Evolutionary conservation across 2,113 vertebrate genomes (phyloP).

Genomic region (Periophthalmodon schlosseri): DNA sequence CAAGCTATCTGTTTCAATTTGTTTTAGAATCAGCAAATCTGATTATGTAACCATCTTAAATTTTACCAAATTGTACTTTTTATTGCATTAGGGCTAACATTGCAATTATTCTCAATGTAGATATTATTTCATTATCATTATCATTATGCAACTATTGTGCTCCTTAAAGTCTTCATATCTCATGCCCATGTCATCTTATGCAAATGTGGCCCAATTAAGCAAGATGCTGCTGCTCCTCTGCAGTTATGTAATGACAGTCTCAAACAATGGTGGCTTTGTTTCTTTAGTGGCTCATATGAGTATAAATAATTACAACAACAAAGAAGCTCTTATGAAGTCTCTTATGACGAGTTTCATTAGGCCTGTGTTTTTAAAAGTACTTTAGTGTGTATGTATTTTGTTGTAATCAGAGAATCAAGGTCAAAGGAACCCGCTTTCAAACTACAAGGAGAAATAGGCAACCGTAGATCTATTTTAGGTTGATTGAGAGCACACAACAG

Average conservation of each 20-base stretch:
- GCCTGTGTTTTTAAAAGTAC: background rate
- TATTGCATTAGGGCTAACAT: background rate
- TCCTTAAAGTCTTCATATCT: background rate
- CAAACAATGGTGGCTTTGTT: conserved; percentile 1
- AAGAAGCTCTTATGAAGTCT: conserved; percentile 10
- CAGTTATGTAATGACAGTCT: conserved; percentile 8
- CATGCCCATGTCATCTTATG: conserved; percentile 6
- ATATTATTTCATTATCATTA: background rate
- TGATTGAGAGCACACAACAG: too few relatives aligned
- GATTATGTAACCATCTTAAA: too few relatives aligned
- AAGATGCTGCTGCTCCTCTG: background rate
- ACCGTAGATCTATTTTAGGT: too few relatives aligned
- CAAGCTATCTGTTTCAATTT: background rate
- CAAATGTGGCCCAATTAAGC: conserved; percentile 8
- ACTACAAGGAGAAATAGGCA: too few relatives aligned
- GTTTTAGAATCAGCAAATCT: too few relatives aligned
- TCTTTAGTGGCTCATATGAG: conserved; percentile 34
- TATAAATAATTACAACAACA: conserved; percentile 43
- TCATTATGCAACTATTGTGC: background rate
- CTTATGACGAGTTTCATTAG: background rate
- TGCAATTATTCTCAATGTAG: background rate
- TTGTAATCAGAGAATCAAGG: background rate
- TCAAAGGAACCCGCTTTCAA: background rate
- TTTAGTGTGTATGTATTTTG: background rate
- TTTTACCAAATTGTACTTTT: background rate